Percentiles rank a stretch among this genome's conserved stretches.
These are phyloP conservation scores for Pseudorectes ferrugineus DNA, from an alignment of 2,113 vertebrate genomes.

Conservation along the genomic window DNA sequence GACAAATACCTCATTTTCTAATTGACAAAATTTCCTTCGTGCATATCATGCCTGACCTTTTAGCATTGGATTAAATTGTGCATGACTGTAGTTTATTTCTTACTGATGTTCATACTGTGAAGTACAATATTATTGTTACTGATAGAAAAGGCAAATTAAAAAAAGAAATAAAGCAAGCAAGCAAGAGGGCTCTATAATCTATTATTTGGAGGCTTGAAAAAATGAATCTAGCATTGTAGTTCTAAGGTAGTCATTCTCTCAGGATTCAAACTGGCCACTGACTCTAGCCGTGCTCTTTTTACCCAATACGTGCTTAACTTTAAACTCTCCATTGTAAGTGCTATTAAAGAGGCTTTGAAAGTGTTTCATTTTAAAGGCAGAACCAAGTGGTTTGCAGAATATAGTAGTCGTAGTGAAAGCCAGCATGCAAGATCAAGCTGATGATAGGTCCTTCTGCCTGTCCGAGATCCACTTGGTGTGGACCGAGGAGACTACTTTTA, in stretches of 20 bases:
- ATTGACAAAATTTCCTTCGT: background rate
- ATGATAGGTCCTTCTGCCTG: background rate
- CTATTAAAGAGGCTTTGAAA: background rate
- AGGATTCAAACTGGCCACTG: background rate
- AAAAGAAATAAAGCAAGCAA: background rate
- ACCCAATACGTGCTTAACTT: background rate
- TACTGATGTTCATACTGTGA: background rate
- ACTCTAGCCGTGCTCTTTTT: background rate
- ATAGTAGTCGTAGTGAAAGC: background rate
- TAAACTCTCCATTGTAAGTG: background rate
- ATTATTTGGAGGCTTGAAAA: background rate
- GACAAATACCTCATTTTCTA: slow-evolving; percentile 32
- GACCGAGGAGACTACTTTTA: background rate
- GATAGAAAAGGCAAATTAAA: background rate
- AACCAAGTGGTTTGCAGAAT: background rate
- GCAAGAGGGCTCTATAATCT: background rate
- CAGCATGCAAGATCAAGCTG: background rate
- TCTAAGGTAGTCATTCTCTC: background rate
- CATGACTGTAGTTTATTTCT: background rate
- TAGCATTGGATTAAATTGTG: background rate
- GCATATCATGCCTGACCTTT: background rate
- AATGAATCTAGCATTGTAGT: background rate
- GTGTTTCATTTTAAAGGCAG: background rate
- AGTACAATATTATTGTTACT: background rate
- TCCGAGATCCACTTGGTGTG: background rate